A percentile compares a stretch with the other conserved stretches of the same genome.
Conservation (phyloP, 2,113 vertebrate genomes). For the Thryonomys swinderianus region DNA sequence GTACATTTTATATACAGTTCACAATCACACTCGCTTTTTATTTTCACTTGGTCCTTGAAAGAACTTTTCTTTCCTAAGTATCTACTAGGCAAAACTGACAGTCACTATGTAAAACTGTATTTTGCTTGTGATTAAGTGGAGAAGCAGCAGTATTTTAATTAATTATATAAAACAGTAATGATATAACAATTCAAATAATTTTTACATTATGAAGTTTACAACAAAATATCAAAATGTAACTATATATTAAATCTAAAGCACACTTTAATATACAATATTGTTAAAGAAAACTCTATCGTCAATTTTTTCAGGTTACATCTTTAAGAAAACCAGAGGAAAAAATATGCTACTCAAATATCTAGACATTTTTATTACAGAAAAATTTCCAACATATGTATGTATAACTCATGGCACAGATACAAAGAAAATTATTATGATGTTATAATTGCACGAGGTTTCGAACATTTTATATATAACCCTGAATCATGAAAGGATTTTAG, state of each 20-base stretch:
- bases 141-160: neutral
- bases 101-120: neutral
- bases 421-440: neutral
- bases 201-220: neutral
- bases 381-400: neutral
- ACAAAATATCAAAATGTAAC: neutral
- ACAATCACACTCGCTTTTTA: no score
- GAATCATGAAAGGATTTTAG: neutral
- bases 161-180: neutral
- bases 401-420: neutral
- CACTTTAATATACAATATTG: neutral
- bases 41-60: conserved; percentile 6
- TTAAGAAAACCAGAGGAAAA: neutral
- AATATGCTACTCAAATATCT: neutral
- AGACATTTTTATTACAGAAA: neutral
- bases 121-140: neutral
- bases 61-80: neutral
- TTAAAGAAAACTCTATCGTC: neutral
- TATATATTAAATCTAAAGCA: neutral
- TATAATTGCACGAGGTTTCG: neutral
- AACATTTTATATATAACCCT: neutral
- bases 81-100: neutral
- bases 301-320: neutral
- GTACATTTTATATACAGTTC: no score
- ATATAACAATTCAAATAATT: neutral